Evolutionary conservation across 2,888 invertebrate genomes (phyloP), one percentile per base, ranked within the genome.

Genomic region (Gymnocheta viridis): DNA sequence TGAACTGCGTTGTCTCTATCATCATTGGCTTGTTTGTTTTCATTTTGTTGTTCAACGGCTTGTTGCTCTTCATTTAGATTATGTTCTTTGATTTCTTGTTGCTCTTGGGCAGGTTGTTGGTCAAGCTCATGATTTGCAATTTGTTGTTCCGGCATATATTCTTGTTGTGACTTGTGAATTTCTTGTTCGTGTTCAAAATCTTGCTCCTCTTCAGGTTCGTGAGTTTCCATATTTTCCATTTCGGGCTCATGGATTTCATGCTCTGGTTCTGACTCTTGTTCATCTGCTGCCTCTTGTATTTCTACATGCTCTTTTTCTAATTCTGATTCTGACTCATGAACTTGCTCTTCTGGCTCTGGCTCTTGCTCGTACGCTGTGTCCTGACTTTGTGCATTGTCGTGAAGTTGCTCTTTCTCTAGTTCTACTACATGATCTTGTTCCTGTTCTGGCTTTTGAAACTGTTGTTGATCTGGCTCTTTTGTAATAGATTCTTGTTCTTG

Each of bases 161-260:
- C 66, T 44, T 74, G 49, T 72, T 58, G 35, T 54, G 24, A 2
- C 10, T 58, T 12, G 1, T 66, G 5, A 12, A 44, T 54, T n/a
- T 32, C 6, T 62, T 60, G 32, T n/a, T 14, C 29, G 5, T 35
- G 38, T 32, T 19, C 47, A 10, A 7, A 9, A 1, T 70, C 29
- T 32, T 62, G 17, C 17, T 49, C 17, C 24, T 27, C 1, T 38
- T 14, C n/a, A 5, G 12, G 2, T n/a, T 49, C 49, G 10, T 72
- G 44, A 24, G 14, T 9, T 10, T 29, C 27, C 9, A 7, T 12
- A 10, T 29, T 12, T 19, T 47, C 54, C 4, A 19, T 44, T 54
- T 64, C 41, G 12, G 27, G 2, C 3, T 54, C 22, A 6, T 47
- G n/a, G 14, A 29, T 4, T 38, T 49, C 32, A n/a, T 19, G n/a